Evolutionary conservation across 2,113 vertebrate genomes (phyloP), one percentile per base, ranked within the genome.

Genomic region (Sinocyclocheilus anophthalmus): DNA sequence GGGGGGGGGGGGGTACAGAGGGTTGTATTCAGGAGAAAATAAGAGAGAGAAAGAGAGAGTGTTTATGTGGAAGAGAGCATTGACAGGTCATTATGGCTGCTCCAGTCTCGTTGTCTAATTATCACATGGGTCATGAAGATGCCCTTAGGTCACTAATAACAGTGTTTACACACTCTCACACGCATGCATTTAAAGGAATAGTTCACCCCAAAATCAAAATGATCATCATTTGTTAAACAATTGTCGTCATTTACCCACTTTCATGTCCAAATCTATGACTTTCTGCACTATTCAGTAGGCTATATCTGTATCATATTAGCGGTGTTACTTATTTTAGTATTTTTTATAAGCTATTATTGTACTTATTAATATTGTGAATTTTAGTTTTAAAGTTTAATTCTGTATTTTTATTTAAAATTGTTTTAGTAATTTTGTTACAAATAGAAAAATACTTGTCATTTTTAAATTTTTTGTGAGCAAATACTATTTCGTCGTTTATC

Each of bases 161-260:
- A 48, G 61, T 81, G 69, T 84, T 83, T 84, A 37, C 24, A 50
- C 39, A 53, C 61, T 83, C 84, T 72, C 72, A 78, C 48, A 57
- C 59, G 20, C 3, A 75, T 42, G 26, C 73, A 65, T 80, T 50
- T 77, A 77, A 53, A 55, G n/a, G 0, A 26, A 55, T 55, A 30
- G 45, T 53, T 77, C 50, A 77, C 8, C 26, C 1, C 8, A 18
- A 33, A 55, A 33, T 77, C 48, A 20, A 77, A 77, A 77, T 16
- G 76, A 55, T 77, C 50, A 55, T 55, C 45, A 55, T 55, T 77
- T 77, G 75, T 10, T 55, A 33, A 77, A 30, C 24, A 8, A 5
- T 53, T 77, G 50, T 55, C 26, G 33, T 77, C 4, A 20, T 55
- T 55, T 26, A 50, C 1, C 55, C 48, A 33, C 75, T 33, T 30